phyloP scores from a whole-genome alignment of 1,140 invertebrate genomes.

The Battus philenor region DNA sequence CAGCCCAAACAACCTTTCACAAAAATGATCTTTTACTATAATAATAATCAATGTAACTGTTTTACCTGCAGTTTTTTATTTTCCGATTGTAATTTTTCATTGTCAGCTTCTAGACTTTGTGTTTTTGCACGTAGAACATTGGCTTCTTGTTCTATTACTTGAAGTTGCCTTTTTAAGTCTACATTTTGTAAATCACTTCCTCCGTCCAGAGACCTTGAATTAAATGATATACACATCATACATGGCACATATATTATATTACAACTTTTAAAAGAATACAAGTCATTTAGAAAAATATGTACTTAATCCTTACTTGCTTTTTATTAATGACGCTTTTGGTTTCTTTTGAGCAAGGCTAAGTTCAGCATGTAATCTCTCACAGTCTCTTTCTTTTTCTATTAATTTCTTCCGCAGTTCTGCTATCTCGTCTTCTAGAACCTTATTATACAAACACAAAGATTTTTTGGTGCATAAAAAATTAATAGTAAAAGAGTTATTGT shows the following conservation, averaged over 20 bases:
- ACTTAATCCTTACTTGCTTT: constrained; percentile 76
- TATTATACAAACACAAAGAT: constrained; percentile 9
- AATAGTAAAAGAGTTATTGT: not conserved
- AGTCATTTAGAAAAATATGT: not conserved
- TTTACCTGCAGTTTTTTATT: constrained; percentile 80
- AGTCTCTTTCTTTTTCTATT: constrained; percentile 89
- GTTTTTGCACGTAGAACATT: constrained; percentile 79
- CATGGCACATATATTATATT: no score
- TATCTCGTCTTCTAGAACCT: constrained; percentile 81
- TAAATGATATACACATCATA: constrained; percentile 18
- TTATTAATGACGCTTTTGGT: constrained; percentile 77
- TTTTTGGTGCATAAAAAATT: not conserved
- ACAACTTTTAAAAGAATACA: not conserved
- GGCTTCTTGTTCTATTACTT: constrained; percentile 85
- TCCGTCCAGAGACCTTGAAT: constrained; percentile 77
- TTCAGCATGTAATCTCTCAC: constrained; percentile 85
- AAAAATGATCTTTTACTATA: no score
- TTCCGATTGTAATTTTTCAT: constrained; percentile 83
- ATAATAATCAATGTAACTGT: no score
- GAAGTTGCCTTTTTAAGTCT: constrained; percentile 83
- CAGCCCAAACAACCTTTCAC: no score
- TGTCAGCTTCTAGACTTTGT: constrained; percentile 82
- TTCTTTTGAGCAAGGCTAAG: constrained; percentile 79
- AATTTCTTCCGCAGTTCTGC: constrained; percentile 84
- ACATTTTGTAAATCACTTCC: constrained; percentile 78